Conservation (phyloP, 2,797 vertebrate genomes). For the Tarsius wallacei region DNA sequence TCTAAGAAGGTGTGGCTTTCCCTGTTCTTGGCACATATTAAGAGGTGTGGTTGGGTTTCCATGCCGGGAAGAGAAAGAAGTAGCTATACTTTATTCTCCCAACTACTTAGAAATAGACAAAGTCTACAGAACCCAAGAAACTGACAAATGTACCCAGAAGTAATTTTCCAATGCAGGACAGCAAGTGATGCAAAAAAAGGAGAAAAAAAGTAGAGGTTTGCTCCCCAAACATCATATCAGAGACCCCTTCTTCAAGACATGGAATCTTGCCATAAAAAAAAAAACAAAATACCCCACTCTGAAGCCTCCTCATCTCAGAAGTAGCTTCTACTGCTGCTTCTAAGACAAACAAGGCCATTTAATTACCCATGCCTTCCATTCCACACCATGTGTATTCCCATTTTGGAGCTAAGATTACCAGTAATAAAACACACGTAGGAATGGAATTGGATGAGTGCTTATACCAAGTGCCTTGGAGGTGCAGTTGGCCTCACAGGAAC, state of each 20-base stretch:
- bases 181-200: not conserved
- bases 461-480: not conserved
- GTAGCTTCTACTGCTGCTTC: not conserved
- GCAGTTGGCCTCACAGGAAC: not conserved
- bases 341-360: not conserved
- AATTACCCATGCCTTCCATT: not conserved
- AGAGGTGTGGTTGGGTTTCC: not conserved
- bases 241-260: not conserved
- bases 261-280: not conserved
- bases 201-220: not conserved
- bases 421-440: not conserved
- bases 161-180: not conserved
- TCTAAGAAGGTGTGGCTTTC: not conserved
- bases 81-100: not conserved
- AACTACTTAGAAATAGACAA: not conserved
- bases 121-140: not conserved
- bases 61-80: not conserved
- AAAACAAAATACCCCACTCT: not conserved
- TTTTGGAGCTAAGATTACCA: not conserved
- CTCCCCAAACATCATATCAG: not conserved
- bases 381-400: not conserved
- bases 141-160: not conserved
- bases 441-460: not conserved
- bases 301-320: not conserved
- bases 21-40: not conserved